A percentile compares a stretch with the other conserved stretches of the same genome.
These are phyloP conservation scores for Fragum fragum DNA, from an alignment of 2,888 invertebrate genomes.

Conservation along the genomic window DNA sequence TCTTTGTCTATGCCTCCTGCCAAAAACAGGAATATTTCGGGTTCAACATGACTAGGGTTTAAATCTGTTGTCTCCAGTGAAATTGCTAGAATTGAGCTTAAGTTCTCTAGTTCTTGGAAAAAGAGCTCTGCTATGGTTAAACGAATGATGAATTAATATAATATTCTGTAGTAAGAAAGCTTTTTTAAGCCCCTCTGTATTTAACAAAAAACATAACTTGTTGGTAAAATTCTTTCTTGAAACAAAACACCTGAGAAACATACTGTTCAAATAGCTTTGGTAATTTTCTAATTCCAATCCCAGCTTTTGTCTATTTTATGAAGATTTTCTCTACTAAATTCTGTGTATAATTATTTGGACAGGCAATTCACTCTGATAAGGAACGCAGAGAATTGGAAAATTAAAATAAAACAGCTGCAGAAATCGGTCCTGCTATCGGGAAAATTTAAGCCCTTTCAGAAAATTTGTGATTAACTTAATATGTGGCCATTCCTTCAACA, in stretches of 20 bases:
- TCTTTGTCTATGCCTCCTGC: no score
- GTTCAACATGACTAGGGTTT: no score
- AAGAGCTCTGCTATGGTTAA: no score
- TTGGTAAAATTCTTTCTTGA: constrained; percentile 19
- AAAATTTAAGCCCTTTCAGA: constrained; percentile 61
- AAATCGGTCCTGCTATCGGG: constrained; percentile 36
- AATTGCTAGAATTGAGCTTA: no score
- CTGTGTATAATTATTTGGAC: constrained; percentile 56
- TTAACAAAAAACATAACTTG: constrained; percentile 12
- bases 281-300: constrained; percentile 27
- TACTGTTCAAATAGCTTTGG: constrained; percentile 29
- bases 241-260: constrained; percentile 29
- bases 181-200: constrained; percentile 18
- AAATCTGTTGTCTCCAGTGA: no score
- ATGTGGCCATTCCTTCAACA: constrained; percentile 62
- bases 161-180: background rate
- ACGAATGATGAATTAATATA: no score
- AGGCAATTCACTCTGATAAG: constrained; percentile 39
- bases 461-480: constrained; percentile 67
- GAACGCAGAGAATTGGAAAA: constrained; percentile 30
- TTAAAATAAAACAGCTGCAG: constrained; percentile 63
- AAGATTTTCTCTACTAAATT: constrained; percentile 24
- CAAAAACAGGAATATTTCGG: no score
- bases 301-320: constrained; percentile 26
- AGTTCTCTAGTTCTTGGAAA: no score